A percentile compares a stretch with the other conserved stretches of the same genome.
phyloP scores from a whole-genome alignment of 2,888 invertebrate genomes.

The Catocala nupta region DNA sequence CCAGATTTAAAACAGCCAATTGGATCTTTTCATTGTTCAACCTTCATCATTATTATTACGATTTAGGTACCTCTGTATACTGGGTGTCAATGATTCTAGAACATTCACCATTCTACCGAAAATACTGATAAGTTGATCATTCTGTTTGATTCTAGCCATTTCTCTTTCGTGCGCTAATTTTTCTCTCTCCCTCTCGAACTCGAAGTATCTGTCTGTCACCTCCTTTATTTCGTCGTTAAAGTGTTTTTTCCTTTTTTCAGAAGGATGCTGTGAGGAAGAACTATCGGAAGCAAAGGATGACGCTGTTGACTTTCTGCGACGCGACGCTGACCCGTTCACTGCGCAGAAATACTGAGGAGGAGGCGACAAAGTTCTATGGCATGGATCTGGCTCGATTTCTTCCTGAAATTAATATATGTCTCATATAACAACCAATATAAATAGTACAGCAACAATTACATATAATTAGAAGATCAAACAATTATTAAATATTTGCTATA shows the following conservation, averaged over 20 bases:
- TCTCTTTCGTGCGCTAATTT: conserved; percentile 47
- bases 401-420: conserved; percentile 5
- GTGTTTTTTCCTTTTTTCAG: conserved; percentile 26
- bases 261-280: conserved; percentile 9
- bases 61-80: conserved; percentile 39
- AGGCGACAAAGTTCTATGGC: conserved; percentile 18
- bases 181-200: conserved; percentile 45
- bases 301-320: conserved; percentile 15
- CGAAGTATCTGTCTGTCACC: conserved; percentile 41
- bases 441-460: too few relatives aligned
- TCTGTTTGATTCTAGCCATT: conserved; percentile 48
- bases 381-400: conserved; percentile 7
- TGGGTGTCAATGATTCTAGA: conserved; percentile 45
- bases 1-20: neutral
- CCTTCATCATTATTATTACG: conserved; percentile 16
- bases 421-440: neutral
- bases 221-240: conserved; percentile 25
- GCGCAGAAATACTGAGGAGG: conserved; percentile 5
- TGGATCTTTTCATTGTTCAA: neutral
- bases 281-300: conserved; percentile 13
- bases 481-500: too few relatives aligned
- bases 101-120: conserved; percentile 45
- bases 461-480: neutral
- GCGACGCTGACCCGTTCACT: conserved; percentile 1
- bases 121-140: conserved; percentile 36